Evolutionary conservation across 1,140 invertebrate genomes (phyloP), one percentile per base, ranked within the genome.

Genomic region (Zaprionus nigranus): DNA sequence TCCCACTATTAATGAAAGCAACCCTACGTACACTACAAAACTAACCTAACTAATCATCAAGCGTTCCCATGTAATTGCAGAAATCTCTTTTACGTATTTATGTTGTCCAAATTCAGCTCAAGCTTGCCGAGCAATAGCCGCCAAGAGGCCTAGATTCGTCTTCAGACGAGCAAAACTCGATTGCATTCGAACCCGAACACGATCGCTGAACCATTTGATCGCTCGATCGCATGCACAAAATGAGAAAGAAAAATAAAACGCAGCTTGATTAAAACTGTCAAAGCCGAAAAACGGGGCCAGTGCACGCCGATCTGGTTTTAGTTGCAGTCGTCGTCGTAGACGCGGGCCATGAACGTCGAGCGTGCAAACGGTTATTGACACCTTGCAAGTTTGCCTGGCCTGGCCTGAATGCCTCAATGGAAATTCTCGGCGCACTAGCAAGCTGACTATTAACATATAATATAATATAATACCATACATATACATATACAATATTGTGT

Each of bases 361-460:
- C 74, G 61, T 76, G 74, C 74, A 76, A 71, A 72, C 74, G 68
- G 74, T 76, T 76, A 76, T 76, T 76, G 74, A 76, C 74, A 76
- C 68, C 69, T 26, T 43, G 13, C 61, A 61, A n/a, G 40, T 46
- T 46, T 46, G 40, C 40, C 40, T 11, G n/a, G 40, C 6, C 40
- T 72, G 68, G 62, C 68, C 61, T 60, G 61, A 76, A 56, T 76
- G 71, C 22, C n/a, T 74, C 56, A 66, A 67, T 67, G 57, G 58
- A 58, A 36, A 71, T 62, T 71, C 58, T 63, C 40, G 34, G 15
- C 24, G 58, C 40, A 68, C 36, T 56, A n/a, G 15, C 30, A 34
- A 68, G 38, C n/a, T 17, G 59, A 53, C 20, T 26, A 49, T 28
- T 36, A 28, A 34, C 30, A 34, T 30, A 30, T 66, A 57, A 24